Base-by-base conservation (phyloP, 2,797 vertebrate genomes). In the Lagodon rhomboides region DNA sequence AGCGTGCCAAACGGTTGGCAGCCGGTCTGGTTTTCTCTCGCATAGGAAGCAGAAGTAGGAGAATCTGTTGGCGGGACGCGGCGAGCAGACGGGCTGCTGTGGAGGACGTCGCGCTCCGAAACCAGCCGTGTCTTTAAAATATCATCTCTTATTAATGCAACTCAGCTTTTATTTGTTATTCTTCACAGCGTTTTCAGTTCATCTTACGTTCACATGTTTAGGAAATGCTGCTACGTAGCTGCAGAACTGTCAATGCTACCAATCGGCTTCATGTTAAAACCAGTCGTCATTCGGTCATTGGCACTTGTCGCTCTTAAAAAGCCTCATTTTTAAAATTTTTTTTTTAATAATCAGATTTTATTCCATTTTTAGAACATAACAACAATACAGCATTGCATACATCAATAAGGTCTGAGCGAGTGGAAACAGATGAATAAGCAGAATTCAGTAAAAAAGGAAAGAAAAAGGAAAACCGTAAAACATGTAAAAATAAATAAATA, bases 1-100 rank as follows among this genome's bases (percentile, higher is more conserved):
- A 16, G 77, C n/a, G 75, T 85, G 88, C 90, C 93, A 93, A 90
- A 77, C 25, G 53, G 70, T 84, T 91, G 92, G 89, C 90, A 90
- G 85, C 66, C 68, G 16, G 34, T 85, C 23, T 58, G 0, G 54
- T 80, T 84, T 76, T 76, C 84, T 82, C 80, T 38, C 61, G 44
- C 78, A 78, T 64, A 88, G 90, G 90, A 91, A 88, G 83, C 80
- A 73, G 66, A 82, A 84, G 84, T 74, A 79, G 76, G 86, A 89
- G 80, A 89, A 90, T 89, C 72, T 75, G 87, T 70, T 89, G 90
- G 87, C 73, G 72, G 75, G 84, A 85, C 67, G 3, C 70, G 17
- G 73, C 41, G 62, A 74, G 77, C 79, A 86, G 85, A 85, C 85
- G 70, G 68, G 61, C 75, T 55, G 81, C 83, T 70, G 84, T 68